Conservation (phyloP, 2,113 vertebrate genomes). For the Hypocryptadius cinnamomeus region DNA sequence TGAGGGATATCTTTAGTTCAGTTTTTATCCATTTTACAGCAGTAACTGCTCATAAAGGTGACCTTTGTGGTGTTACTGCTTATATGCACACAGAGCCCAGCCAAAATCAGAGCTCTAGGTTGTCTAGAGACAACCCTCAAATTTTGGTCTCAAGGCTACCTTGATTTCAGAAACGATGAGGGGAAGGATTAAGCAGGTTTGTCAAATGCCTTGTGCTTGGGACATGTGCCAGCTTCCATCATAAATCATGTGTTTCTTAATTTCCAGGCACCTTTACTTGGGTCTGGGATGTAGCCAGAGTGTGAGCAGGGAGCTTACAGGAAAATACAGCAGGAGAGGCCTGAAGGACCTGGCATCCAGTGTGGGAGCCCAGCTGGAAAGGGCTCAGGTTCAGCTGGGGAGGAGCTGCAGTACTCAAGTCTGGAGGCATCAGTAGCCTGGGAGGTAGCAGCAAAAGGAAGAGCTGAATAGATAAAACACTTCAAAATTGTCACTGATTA, state of each 20-base stretch:
- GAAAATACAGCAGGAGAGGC: neutral
- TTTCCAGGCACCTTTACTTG: slow-evolving; percentile 31
- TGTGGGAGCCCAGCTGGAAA: slow-evolving; percentile 24
- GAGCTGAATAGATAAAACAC: neutral
- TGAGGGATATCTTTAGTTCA: neutral
- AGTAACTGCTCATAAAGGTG: neutral
- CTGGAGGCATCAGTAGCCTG: neutral
- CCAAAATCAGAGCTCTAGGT: neutral
- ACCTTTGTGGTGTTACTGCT: neutral
- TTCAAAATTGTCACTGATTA: neutral
- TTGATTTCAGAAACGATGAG: neutral
- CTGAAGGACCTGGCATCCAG: neutral
- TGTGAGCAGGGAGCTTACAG: neutral
- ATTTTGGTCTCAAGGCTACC: neutral
- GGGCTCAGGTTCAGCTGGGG: neutral
- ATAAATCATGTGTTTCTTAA: neutral
- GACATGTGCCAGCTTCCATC: neutral
- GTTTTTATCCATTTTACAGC: neutral
- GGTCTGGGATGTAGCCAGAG: neutral
- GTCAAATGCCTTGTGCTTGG: neutral
- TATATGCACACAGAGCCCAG: neutral
- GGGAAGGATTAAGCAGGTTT: neutral
- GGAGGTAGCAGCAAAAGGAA: neutral
- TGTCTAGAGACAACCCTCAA: neutral
- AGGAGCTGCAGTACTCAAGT: neutral